phyloP scores from a whole-genome alignment of 64 coral and sea anemone species.

The Dendronephthya gigantea region DNA sequence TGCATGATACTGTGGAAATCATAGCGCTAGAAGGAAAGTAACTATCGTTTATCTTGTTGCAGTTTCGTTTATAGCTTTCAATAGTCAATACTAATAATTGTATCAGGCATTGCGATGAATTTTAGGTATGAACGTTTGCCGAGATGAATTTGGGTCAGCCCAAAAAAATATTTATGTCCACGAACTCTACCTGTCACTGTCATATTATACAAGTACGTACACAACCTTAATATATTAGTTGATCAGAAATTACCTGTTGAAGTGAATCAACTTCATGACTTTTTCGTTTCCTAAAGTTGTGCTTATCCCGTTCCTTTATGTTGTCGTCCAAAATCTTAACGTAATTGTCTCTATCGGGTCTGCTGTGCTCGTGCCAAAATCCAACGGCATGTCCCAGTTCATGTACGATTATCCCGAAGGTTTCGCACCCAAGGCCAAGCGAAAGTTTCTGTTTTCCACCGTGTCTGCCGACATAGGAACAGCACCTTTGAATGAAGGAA shows the following conservation, averaged over 20 bases:
- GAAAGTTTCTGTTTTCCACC: slow-evolving; percentile 35
- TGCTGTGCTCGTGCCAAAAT: slow-evolving; percentile 47
- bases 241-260: slow-evolving; percentile 1
- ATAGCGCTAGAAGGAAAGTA: slow-evolving; percentile 13
- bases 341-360: slow-evolving; percentile 45
- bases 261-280: not conserved
- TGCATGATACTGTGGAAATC: slow-evolving; percentile 57
- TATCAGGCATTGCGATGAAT: no score
- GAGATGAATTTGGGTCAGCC: no score
- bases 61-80: no score
- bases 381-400: slow-evolving; percentile 39
- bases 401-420: slow-evolving; percentile 28
- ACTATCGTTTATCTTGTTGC: not conserved
- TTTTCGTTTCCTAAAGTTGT: slow-evolving; percentile 12
- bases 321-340: slow-evolving; percentile 37
- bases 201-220: no score
- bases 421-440: slow-evolving; percentile 32
- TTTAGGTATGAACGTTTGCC: no score
- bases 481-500: slow-evolving; percentile 13
- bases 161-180: no score
- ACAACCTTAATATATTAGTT: not conserved
- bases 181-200: no score
- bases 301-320: not conserved
- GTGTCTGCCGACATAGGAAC: slow-evolving; percentile 37
- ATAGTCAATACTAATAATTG: no score